Evolutionary conservation across 2,797 vertebrate genomes (phyloP).

Genomic region (Tachyglossus aculeatus): DNA sequence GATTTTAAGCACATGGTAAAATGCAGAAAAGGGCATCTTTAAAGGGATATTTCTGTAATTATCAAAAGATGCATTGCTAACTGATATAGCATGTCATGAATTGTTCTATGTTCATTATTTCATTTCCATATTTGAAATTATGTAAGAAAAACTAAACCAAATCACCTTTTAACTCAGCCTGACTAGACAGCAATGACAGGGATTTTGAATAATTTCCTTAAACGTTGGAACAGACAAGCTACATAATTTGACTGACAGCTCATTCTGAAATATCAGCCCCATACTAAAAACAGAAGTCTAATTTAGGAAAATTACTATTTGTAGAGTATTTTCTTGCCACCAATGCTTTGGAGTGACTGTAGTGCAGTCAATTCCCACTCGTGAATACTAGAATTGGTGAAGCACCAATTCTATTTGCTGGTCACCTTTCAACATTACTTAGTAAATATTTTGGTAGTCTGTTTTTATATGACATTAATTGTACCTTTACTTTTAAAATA

Average conservation of each 20-base stretch:
- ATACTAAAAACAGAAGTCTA: background rate
- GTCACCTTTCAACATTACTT: background rate
- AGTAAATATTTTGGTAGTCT: conserved; percentile 3
- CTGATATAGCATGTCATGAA: background rate
- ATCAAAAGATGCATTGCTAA: background rate
- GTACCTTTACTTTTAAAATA: conserved; percentile 47
- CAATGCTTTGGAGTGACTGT: background rate
- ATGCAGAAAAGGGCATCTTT: background rate
- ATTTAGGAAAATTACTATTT: background rate
- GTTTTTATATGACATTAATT: conserved; percentile 27
- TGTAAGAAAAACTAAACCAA: conserved; percentile 13
- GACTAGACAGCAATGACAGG: background rate
- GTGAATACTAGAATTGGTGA: no score
- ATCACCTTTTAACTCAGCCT: background rate
- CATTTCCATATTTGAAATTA: conserved; percentile 15
- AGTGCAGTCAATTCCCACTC: conserved; percentile 21
- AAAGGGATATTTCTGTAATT: background rate
- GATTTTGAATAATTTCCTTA: background rate
- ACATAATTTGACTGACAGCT: background rate
- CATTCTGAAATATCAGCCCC: background rate
- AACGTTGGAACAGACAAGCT: background rate
- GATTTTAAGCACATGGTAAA: conserved; percentile 4
- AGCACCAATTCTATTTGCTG: no score
- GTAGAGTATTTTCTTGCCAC: background rate
- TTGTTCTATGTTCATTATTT: conserved; percentile 1